Base-by-base conservation (phyloP, 2,888 invertebrate genomes). In the Abrostola tripartita region DNA sequence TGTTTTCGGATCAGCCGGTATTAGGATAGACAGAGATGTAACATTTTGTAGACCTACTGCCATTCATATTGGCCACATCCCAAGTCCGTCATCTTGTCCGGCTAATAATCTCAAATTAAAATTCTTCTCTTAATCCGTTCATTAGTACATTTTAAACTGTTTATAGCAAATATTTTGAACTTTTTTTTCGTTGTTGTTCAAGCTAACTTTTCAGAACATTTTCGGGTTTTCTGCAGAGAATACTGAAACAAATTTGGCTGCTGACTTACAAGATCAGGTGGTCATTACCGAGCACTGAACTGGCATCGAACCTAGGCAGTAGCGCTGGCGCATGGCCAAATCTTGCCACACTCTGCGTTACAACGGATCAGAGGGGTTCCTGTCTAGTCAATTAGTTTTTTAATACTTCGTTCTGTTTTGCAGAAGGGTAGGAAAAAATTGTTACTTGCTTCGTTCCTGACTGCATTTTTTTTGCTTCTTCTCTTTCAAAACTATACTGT, bases 181-280 rank as follows among this genome's bases (percentile, higher is more conserved):
- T n/a, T n/a, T n/a, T 10, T 40, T 9, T 40, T 10, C n/a, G n/a
- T 40, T 40, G 7, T 10, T 7, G 40, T 40, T n/a, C 7, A 44
- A 12, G 2, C 0, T 0, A 44, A 6, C 14, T 47, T 50, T 5
- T 8, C 5, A 10, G 10, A 35, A 10, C 11, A 24, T 36, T 36
- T 24, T 12, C 6, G 14, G 24, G 14, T 14, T 47, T 36, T n/a
- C 54, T 35, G 8, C 57, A 42, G 67, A 67, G 72, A 67, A 69
- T 69, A 61, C 58, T 59, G 40, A 58, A 67, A 62, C 60, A 58
- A 64, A 68, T 77, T 61, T 65, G 59, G 68, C 68, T 61, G 65
- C 50, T 69, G 65, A 78, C 55, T 76, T 71, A 76, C 74, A 72
- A 78, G 75, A 76, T 78, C 78, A 79, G 81, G 81, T 79, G 75